phyloP scores from a whole-genome alignment of 2,888 invertebrate species.

The Petrolisthes cinctipes region DNA sequence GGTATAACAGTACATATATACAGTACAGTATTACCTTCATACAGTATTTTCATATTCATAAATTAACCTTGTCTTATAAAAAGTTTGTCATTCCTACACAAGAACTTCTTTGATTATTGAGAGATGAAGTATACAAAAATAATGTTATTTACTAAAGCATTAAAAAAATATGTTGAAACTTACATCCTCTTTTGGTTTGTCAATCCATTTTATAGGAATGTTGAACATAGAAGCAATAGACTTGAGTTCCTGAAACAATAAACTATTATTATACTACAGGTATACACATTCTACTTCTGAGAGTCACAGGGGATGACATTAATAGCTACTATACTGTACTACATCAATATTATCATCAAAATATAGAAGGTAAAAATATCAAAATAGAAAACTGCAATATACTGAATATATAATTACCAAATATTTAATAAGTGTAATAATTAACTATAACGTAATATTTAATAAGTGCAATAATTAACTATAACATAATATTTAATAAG shows the following conservation, averaged over 20 bases:
- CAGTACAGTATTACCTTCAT: no score
- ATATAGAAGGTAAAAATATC: neutral
- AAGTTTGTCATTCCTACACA: neutral
- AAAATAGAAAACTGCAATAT: no score
- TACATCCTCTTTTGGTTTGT: conserved; percentile 62
- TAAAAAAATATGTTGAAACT: conserved; percentile 12
- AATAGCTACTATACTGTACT: neutral
- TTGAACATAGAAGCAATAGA: conserved; percentile 56
- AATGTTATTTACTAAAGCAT: no score
- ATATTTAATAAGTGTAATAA: neutral
- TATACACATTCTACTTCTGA: neutral
- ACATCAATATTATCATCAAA: neutral
- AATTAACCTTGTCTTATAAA: neutral
- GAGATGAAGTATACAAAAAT: neutral
- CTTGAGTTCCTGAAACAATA: conserved; percentile 49
- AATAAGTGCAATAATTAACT: no score
- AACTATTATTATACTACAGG: neutral
- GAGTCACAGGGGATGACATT: neutral
- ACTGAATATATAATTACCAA: neutral
- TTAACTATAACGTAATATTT: no score
- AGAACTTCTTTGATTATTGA: neutral
- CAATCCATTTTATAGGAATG: conserved; percentile 57
- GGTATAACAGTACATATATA: neutral
- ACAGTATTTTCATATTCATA: no score
- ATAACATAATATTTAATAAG: no score